Base-by-base conservation (phyloP, 2,888 invertebrate genomes). In the Chaitophorus viminalis region DNA sequence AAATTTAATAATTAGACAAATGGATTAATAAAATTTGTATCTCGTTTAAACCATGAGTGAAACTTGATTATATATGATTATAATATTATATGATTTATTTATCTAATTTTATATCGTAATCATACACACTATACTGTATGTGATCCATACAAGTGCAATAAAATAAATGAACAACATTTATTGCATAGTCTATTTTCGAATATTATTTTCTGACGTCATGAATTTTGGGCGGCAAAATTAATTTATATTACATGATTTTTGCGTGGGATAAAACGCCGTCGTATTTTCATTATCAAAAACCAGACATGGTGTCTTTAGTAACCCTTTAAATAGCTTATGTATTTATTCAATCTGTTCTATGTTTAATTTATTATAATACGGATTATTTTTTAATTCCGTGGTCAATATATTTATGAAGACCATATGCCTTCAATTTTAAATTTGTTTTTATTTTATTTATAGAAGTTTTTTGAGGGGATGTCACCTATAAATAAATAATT, bases 251-350 rank as follows among this genome's bases (percentile, higher is more conserved):
- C 72, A 33, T 9, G 54, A 82, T 74, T 82, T 82, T 65, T 25
- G 83, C 33, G 84, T 76, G 84, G 84, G 84, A 8, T 31, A n/a
- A 39, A 33, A 65, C 8, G 14, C 21, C 46, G 31, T 65, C 76
- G 39, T 84, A 84, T 84, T 76, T 84, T 84, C 76, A 75, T 60
- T 39, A 75, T 75, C 21, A 36, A 60, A 75, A 68, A 76, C 76
- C 76, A 76, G 76, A 76, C 84, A 31, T 54, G 33, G 46, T 39
- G 65, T 68, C 46, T 75, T 39, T 52, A 72, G 8, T 52, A 82
- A 36, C 29, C 17, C 65, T n/a, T 52, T 31, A 75, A 76, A 54
- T 46, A 74, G n/a, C 14, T 72, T 6, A 36, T 54, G 54, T 54
- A 54, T 54, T 74, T 74, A 74, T 75, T 60, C 65, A 39, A 83